Conservation (phyloP, 2,797 vertebrate species). For the Meriones psammophilus region DNA sequence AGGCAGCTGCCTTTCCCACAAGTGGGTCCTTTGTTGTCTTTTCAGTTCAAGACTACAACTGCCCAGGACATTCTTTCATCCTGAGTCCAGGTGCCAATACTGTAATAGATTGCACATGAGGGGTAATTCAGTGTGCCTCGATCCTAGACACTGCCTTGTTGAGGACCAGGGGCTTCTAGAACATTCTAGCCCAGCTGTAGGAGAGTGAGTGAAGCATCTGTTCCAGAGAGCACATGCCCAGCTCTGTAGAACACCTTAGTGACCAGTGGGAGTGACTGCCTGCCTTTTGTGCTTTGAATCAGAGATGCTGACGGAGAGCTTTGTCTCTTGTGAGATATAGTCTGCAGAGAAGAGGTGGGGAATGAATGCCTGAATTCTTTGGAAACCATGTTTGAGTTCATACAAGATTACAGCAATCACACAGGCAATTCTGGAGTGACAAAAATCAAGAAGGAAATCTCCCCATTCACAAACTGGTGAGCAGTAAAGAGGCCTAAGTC, state of each 20-base stretch:
- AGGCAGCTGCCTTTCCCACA: neutral
- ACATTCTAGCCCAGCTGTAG: neutral
- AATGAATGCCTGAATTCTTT: too few relatives aligned
- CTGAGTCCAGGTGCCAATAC: neutral
- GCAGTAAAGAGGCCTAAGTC: slow-evolving; percentile 12
- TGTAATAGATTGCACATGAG: neutral
- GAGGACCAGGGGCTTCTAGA: slow-evolving; percentile 35
- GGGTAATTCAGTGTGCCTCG: neutral
- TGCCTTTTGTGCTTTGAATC: neutral
- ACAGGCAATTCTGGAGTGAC: neutral
- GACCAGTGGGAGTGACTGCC: neutral
- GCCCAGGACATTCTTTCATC: neutral
- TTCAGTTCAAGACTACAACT: neutral
- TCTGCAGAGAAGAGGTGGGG: neutral
- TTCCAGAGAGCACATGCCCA: neutral
- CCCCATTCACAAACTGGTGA: neutral
- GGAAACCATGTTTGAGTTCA: neutral
- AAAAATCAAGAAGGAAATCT: neutral
- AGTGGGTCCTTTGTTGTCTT: too few relatives aligned
- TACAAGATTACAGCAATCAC: neutral
- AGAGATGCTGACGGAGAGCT: neutral
- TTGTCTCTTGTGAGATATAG: slow-evolving; percentile 6
- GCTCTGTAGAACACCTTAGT: neutral
- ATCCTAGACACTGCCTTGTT: neutral
- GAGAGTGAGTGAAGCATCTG: neutral